Base-by-base conservation (phyloP, 2,797 vertebrate species). In the Poeciliopsis infans region DNA sequence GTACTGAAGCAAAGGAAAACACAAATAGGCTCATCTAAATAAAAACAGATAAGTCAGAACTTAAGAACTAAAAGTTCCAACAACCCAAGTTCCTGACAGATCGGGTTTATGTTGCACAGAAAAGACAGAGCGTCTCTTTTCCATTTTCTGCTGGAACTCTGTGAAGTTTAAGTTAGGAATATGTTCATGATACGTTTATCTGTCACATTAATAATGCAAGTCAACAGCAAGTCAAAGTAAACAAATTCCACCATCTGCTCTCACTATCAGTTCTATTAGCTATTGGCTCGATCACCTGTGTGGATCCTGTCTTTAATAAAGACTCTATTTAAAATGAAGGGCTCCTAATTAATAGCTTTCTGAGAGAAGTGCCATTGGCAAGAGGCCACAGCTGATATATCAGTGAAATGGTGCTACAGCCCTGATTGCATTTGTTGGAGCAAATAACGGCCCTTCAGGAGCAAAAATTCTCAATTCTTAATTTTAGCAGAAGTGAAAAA, bases 171-270 rank as follows among this genome's bases (percentile, higher is more conserved):
- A 61, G 28, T n/a, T 61, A 33, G 28, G 57, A 61, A 61, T 61
- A 2, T 33, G 15, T 61, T 61, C 57, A 33, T 13, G 5, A 64
- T 10, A 36, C 10, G 16, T 36, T 64, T 3, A 33, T 36, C 61
- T 64, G 61, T 61, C 43, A 28, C 36, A 16, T 79, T 82, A 55
- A 79, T 83, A 74, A 79, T 69, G 45, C 57, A 77, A 77, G 76
- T 68, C 64, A 68, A 68, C 36, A 68, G 8, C 8, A 11, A 39
- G 45, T 25, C 71, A 47, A 75, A 78, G 36, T 76, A 23, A 57
- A 75, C 79, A 55, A 73, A 28, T 46, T 59, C 31, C 46, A 82
- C 84, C 86, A 87, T 84, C 87, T 88, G 84, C 57, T 86, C 74
- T 83, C 36, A 55, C 33, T 39, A 55, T 74, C 25, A 78, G 74